Conservation (phyloP, 2,888 invertebrate species). For the Pristionchus mayeri region DNA sequence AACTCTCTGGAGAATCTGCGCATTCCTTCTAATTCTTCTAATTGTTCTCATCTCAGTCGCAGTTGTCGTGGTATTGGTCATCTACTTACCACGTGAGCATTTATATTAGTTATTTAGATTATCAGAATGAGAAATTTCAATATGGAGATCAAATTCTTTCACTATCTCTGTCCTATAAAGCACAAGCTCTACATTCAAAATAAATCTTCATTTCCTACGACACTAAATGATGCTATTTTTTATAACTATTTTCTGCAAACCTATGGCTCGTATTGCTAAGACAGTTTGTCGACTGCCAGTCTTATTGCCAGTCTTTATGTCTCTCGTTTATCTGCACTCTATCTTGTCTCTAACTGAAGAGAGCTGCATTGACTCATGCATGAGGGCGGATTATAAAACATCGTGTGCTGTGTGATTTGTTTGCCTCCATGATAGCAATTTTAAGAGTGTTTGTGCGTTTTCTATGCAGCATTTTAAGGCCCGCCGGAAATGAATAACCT, state of each 20-base stretch:
- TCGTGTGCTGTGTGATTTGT: slow-evolving; percentile 16
- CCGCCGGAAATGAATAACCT: not conserved
- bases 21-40: not conserved
- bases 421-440: not conserved
- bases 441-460: not conserved
- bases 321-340: no score
- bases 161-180: no score
- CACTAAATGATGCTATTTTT: no score
- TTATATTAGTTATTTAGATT: not conserved
- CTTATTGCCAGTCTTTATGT: no score
- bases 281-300: no score
- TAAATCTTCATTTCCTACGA: no score
- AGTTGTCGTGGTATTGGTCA: slow-evolving; percentile 1
- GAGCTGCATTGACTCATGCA: not conserved
- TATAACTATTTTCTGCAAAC: no score
- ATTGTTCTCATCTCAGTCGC: slow-evolving; percentile 19
- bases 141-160: no score
- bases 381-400: not conserved
- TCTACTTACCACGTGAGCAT: not conserved
- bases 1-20: slow-evolving; percentile 4
- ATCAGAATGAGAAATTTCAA: no score
- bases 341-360: not conserved
- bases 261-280: no score
- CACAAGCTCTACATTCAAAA: no score
- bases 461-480: not conserved